Evolutionary conservation across 2,797 vertebrate genomes (phyloP), one percentile per base, ranked within the genome.

Genomic region (Darevskia mixta): DNA sequence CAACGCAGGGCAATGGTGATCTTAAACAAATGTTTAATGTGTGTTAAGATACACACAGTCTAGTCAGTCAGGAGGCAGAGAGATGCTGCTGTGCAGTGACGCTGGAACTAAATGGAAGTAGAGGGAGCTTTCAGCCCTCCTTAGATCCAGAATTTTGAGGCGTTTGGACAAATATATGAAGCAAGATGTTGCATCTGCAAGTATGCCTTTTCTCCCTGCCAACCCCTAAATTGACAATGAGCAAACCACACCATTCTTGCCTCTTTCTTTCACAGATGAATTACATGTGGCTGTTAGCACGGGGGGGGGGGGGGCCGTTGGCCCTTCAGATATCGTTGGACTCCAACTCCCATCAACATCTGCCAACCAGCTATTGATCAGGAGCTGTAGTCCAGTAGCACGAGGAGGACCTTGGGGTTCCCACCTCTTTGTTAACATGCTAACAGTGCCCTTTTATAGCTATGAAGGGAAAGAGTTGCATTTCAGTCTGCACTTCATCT

Each of bases 21-120:
- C 5, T 87, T 88, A 13, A 75, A 79, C 82, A 86, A 23, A 64
- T 67, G 61, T 61, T n/a, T n/a, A n/a, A 35, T 35, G 35, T 35
- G 35, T 35, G 35, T 35, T 35, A 35, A 35, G 35, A 35, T 35
- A 35, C 35, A 35, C 38, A 41, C 38, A 41, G 41, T 45, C 43
- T 69, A 45, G 4, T 86, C 87, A 38, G 0, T 91, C 82, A 58
- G 23, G n/a, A 49, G n/a, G 2, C 13, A 8, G 84, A 81, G 4
- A n/a, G 64, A 71, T 91, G 11, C 0, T 88, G 29, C 20, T 79
- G 0, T 73, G 55, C 3, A 55, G 0, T 35, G 29, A 35, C 17
- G 4, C 49, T 84, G 76, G 88, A 87, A 18, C 64, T 79, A 8
- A 81, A 0, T 0, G 58, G 9, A 81, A 27, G 41, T 49, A 75